These are phyloP conservation scores for Syrmaticus mikado DNA, from an alignment of 2,113 vertebrate genomes.

Conservation along the genomic window DNA sequence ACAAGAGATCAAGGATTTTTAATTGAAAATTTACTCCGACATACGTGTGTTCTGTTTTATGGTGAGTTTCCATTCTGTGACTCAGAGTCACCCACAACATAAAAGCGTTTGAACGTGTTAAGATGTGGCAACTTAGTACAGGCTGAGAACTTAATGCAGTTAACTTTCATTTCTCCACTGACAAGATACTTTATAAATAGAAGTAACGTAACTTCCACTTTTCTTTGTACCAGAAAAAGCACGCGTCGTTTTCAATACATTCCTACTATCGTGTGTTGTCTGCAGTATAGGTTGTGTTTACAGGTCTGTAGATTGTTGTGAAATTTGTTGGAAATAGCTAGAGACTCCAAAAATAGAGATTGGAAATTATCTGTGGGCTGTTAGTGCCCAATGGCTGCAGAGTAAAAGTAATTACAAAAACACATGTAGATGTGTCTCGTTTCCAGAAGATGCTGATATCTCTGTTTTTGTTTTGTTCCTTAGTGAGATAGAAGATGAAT, in stretches of 20 bases:
- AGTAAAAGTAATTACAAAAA: neutral
- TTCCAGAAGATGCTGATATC: neutral
- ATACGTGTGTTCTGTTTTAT: neutral
- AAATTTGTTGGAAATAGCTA: neutral
- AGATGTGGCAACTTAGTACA: neutral
- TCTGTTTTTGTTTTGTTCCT: slow-evolving; percentile 54
- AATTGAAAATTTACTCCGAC: neutral
- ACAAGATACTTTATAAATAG: neutral
- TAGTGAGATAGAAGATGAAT: slow-evolving; percentile 84
- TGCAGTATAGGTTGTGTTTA: neutral
- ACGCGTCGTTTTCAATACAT: neutral
- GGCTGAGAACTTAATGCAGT: neutral
- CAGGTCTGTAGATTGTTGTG: neutral
- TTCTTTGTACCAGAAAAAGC: neutral
- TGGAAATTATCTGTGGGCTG: neutral
- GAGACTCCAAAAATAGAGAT: neutral
- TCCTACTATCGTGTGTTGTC: neutral
- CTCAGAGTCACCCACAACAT: neutral
- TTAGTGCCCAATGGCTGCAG: neutral
- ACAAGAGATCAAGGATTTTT: neutral
- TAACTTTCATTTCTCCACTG: neutral
- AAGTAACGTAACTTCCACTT: neutral
- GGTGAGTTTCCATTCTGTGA: neutral
- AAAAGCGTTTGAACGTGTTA: neutral
- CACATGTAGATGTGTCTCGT: neutral